phyloP scores from a whole-genome alignment of 2,888 invertebrate species.

The Lamellibrachia satsuma region DNA sequence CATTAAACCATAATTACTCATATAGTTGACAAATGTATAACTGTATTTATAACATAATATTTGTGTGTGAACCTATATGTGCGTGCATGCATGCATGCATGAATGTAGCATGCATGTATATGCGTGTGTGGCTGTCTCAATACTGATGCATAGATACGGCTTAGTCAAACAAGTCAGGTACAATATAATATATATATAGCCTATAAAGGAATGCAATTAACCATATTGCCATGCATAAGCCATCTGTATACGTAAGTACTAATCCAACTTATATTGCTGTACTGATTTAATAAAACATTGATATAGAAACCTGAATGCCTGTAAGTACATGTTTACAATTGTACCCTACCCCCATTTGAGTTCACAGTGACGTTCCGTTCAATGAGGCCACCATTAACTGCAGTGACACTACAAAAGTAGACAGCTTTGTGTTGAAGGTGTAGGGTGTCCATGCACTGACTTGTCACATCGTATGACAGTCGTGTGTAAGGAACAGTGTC shows the following conservation, averaged over 20 bases:
- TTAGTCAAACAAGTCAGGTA: background rate
- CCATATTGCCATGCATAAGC: background rate
- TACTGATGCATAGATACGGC: background rate
- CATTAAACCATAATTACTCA: no score
- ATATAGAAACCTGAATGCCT: background rate
- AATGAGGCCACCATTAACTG: constrained; percentile 27
- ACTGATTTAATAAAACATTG: background rate
- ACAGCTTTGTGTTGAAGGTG: background rate
- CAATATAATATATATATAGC: background rate
- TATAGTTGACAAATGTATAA: no score
- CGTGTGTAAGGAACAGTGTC: background rate
- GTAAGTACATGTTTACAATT: background rate
- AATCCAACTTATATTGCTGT: background rate
- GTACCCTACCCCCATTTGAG: constrained; percentile 25
- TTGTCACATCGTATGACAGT: background rate
- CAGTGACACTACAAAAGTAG: constrained; percentile 17
- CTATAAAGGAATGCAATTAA: background rate
- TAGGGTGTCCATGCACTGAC: background rate
- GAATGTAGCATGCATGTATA: background rate
- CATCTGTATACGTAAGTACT: background rate
- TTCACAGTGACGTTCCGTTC: constrained; percentile 29
- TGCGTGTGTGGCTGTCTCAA: no score
- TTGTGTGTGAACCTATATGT: background rate
- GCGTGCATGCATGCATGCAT: background rate
- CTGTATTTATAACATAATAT: no score